Conservation (phyloP, 2,113 vertebrate genomes). For the Rhinogobius similis region DNA sequence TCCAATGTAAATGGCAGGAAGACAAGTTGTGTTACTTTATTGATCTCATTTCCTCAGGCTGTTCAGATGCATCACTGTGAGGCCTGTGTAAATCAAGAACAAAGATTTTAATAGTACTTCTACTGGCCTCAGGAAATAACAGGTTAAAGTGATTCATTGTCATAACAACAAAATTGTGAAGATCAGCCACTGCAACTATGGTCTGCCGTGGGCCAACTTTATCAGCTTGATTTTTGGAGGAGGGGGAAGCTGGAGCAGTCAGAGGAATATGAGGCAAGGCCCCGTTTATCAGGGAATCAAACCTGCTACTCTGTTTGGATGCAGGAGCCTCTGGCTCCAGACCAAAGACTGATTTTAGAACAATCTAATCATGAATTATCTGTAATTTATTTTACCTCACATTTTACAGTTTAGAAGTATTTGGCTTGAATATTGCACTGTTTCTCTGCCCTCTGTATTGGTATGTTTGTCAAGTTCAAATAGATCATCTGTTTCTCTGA, state of each 20-base stretch:
- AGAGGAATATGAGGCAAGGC: background rate
- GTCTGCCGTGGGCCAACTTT: background rate
- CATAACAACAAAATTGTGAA: background rate
- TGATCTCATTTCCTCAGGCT: conserved; percentile 36
- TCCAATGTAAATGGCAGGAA: conserved; percentile 28
- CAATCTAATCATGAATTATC: background rate
- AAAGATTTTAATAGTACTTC: conserved; percentile 9
- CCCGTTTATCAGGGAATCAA: background rate
- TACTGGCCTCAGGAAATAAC: background rate
- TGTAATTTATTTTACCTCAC: too few species aligned
- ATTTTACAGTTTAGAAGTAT: too few species aligned
- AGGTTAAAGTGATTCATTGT: background rate
- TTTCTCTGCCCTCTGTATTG: too few species aligned
- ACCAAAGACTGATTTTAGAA: background rate
- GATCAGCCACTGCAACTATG: background rate
- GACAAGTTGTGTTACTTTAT: conserved; percentile 36
- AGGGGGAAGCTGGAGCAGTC: background rate
- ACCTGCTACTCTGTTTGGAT: background rate
- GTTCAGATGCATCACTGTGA: conserved; percentile 32
- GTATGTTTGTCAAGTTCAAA: too few species aligned
- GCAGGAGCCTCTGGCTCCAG: background rate
- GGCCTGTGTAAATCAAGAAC: conserved; percentile 21
- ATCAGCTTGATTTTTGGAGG: too few species aligned
- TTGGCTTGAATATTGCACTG: too few species aligned
- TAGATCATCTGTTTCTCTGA: too few species aligned